Percentiles rank a stretch among this genome's conserved stretches.
phyloP scores from a whole-genome alignment of 2,888 invertebrate species.

The Argyresthia goedartella region DNA sequence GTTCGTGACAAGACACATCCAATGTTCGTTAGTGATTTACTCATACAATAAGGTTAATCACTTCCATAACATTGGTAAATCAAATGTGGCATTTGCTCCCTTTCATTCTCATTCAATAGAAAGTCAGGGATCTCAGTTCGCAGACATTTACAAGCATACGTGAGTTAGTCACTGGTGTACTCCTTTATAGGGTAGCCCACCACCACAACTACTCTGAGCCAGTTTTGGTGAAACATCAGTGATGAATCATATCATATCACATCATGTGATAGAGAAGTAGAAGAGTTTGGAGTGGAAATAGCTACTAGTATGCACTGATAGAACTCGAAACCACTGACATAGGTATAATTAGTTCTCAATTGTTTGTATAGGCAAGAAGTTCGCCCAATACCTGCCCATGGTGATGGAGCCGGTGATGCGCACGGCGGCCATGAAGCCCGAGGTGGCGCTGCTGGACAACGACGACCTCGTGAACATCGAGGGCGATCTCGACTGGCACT shows the following conservation, averaged over 20 bases:
- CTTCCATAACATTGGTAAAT: conserved; percentile 67
- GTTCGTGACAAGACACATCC: no score
- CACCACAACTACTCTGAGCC: no score
- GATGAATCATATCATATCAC: no score
- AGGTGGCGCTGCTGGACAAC: conserved; percentile 91
- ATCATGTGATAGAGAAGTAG: no score
- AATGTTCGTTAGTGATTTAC: conserved; percentile 66
- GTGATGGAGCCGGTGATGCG: conserved; percentile 97
- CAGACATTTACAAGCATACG: conserved; percentile 41
- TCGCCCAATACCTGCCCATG: conserved; percentile 91
- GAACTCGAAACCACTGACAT: no score
- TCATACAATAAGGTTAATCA: conserved; percentile 32
- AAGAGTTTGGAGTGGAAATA: no score
- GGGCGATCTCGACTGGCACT: conserved; percentile 93
- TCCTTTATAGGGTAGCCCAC: no score
- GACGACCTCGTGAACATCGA: conserved; percentile 87
- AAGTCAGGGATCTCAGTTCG: conserved; percentile 59
- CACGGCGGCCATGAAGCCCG: conserved; percentile 93
- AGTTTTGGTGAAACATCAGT: no score
- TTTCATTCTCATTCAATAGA: conserved; percentile 37
- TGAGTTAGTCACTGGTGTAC: no score
- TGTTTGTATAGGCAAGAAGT: conserved; percentile 78
- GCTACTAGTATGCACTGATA: no score
- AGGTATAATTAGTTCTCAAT: no score
- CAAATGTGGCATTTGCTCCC: conserved; percentile 55